Evolutionary conservation across 2,888 invertebrate species (phyloP), one percentile per base, ranked within the genome.

Genomic region (Drosophila tanythrix): DNA sequence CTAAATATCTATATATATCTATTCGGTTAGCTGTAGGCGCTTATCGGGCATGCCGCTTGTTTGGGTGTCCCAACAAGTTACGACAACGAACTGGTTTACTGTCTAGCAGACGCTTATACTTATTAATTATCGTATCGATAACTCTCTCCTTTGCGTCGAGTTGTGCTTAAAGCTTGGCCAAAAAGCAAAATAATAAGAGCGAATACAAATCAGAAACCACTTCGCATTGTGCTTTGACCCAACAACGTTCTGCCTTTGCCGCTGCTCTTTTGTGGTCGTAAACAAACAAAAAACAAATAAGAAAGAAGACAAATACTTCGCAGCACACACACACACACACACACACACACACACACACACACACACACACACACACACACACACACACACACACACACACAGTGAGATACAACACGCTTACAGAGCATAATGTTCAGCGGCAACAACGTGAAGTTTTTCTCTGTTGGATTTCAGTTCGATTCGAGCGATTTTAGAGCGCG

Each of bases 81-180:
- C 68, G 63, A 70, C 59, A 56, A 70, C 64, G 61, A 87, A 83
- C 83, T 86, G 86, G 88, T 88, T 88, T 76, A 69, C 35, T 71
- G 58, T 64, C 60, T 55, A 33, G 69, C 70, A 31, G 59, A 65
- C 52, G 59, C 69, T 81, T 76, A 65, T 83, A 74, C 78, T 88
- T 87, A 89, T 90, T 88, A 88, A 88, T 88, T 88, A 90, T 82
- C 87, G 83, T 73, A 88, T 87, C 78, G 83, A 83, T 86, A 83
- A 74, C 82, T 81, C 89, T 81, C 72, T 74, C 75, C 66, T 60
- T 70, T 65, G 71, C 60, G 70, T 60, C 3, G 46, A 8, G 25
- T 2, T 8, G 21, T 61, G 71, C 70, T 60, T 59, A 15, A 29
- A 60, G 61, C 46, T 21, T 64, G 62, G 66, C 79, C 38, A 63